A percentile compares a stretch with the other conserved stretches of the same genome.
Evolutionary conservation across 2,113 vertebrate genomes (phyloP).

Genomic region (Nothoprocta pentlandii): DNA sequence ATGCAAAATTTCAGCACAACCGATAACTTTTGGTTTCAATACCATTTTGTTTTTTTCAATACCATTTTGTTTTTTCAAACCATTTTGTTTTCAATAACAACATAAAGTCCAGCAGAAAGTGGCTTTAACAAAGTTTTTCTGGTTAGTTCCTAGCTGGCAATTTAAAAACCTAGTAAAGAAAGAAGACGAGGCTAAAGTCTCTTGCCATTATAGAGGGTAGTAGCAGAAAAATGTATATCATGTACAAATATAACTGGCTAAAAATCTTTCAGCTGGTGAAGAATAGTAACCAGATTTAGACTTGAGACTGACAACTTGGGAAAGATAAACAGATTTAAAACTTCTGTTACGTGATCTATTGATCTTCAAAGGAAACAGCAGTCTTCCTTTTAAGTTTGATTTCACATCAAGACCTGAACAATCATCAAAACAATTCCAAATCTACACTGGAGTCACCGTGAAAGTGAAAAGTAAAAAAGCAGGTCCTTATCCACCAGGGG

Average conservation of each 20-base stretch:
- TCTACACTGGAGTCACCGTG: background rate
- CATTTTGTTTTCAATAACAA: background rate
- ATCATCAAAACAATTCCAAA: background rate
- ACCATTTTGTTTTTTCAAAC: background rate
- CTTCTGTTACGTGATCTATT: background rate
- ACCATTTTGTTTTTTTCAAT: too few species aligned
- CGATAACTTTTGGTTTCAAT: background rate
- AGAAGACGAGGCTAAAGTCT: background rate
- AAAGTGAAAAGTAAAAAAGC: background rate
- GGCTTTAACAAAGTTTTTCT: background rate
- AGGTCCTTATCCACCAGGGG: background rate
- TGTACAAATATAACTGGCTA: background rate
- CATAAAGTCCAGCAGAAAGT: conserved; percentile 22
- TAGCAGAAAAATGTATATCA: background rate
- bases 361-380: background rate
- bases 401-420: background rate
- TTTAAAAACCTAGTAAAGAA: background rate
- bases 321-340: background rate
- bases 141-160: background rate
- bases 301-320: background rate
- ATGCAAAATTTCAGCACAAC: conserved; percentile 5
- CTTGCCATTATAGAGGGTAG: background rate
- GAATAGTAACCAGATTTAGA: background rate
- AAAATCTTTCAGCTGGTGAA: background rate
- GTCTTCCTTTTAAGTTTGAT: background rate